phyloP scores from a whole-genome alignment of 2,888 invertebrate genomes.

The Agrotis ipsilon region DNA sequence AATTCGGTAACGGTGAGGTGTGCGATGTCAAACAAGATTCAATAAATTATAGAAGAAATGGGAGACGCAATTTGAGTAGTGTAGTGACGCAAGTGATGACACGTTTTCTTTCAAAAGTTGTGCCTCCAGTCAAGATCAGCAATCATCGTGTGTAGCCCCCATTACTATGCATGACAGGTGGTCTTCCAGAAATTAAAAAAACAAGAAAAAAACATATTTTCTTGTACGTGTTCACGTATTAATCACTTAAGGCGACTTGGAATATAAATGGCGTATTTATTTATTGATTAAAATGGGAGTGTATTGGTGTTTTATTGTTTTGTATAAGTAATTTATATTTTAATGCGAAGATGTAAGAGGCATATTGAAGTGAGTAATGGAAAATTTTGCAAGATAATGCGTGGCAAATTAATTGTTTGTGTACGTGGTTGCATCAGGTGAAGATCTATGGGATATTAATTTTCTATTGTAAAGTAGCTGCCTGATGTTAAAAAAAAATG shows the following conservation, averaged over 20 bases:
- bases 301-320: conserved; percentile 23
- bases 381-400: not conserved
- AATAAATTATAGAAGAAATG: too few relatives aligned
- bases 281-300: conserved; percentile 36
- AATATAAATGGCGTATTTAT: conserved; percentile 56
- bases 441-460: not conserved
- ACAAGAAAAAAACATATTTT: conserved; percentile 35
- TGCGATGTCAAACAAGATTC: too few relatives aligned
- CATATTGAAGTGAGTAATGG: conserved; percentile 23
- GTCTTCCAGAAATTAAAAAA: conserved; percentile 46
- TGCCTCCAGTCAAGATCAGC: not conserved
- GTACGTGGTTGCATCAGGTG: not conserved
- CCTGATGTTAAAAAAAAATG: too few relatives aligned
- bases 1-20: too few relatives aligned
- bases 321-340: conserved; percentile 35
- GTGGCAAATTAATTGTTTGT: not conserved
- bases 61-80: too few relatives aligned
- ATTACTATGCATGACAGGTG: conserved; percentile 46
- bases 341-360: conserved; percentile 11
- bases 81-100: too few relatives aligned
- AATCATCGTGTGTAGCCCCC: not conserved
- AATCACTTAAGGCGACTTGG: conserved; percentile 31
- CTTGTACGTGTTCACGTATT: conserved; percentile 28
- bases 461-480: not conserved
- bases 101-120: too few relatives aligned